Conservation (phyloP, 2,113 vertebrate genomes). For the human (Homo sapiens) region GRCh38 chr18:74559501-74560000, state of each 20-base stretch:
- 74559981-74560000: background rate
- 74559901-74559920: accelerated
- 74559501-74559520: accelerated
- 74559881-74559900: accelerated
- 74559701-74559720: accelerated
- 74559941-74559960: accelerated
- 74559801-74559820: background rate
- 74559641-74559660: background rate
- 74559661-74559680: accelerated
- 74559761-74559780: accelerated
- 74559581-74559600: accelerated
- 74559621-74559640: accelerated
- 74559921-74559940: accelerated
- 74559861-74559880: background rate
- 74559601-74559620: background rate
- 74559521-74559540: background rate
- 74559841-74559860: background rate
- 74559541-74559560: no score
- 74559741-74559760: accelerated
- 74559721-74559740: accelerated
- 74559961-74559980: background rate
- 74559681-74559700: no score
- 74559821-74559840: background rate
- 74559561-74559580: background rate
- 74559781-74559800: no score